phyloP scores from a whole-genome alignment of 2,113 vertebrate species.

The Aplodontia rufa region DNA sequence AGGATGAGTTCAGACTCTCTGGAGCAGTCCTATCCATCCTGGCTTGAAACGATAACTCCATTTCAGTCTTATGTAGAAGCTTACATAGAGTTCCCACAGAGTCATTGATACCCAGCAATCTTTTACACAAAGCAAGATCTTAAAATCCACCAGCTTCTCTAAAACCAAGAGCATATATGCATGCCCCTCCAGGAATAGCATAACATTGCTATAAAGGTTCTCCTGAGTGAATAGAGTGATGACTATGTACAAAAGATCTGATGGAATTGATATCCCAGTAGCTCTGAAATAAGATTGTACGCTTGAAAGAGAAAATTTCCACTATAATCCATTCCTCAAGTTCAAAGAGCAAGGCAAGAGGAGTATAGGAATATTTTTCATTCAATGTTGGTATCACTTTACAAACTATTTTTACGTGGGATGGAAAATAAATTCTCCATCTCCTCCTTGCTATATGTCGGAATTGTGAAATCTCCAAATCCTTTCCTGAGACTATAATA shows the following conservation, averaged over 20 bases:
- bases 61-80: neutral
- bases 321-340: neutral
- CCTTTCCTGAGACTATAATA: neutral
- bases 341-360: neutral
- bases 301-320: neutral
- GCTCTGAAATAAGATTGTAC: neutral
- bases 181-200: neutral
- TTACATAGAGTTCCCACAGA: neutral
- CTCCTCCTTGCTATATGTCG: neutral
- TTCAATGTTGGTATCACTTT: neutral
- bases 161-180: neutral
- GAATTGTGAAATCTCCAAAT: neutral
- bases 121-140: neutral
- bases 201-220: neutral
- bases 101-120: neutral
- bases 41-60: neutral
- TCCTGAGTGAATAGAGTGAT: neutral
- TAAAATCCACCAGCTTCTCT: neutral
- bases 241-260: neutral
- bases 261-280: neutral
- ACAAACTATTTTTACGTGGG: neutral
- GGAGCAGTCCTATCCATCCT: neutral
- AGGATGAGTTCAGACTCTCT: neutral
- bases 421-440: neutral
- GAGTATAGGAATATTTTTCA: neutral